Evolutionary conservation across 1,140 invertebrate species (phyloP), one percentile per base, ranked within the genome.

Genomic region (Ceratina calcarata): DNA sequence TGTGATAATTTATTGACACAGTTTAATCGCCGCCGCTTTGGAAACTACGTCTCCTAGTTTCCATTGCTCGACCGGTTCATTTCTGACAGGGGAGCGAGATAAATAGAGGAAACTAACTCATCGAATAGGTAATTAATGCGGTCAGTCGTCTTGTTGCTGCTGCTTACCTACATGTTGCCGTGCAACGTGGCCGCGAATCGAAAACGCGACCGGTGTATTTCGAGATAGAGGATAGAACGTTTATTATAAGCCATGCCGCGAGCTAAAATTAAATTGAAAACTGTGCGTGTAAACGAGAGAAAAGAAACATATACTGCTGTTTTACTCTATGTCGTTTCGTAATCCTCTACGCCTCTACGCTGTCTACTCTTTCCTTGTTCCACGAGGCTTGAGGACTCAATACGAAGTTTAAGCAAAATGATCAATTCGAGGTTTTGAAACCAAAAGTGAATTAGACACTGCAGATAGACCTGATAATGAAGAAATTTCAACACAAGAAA

Each of bases 241-340:
- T 37, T 22, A 45, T 76, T 76, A 58, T 49, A 45, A 66, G 73
- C 18, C 1, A 15, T 51, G 64, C 32, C 7, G n/a, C 1, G 8
- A 7, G 24, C 12, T 77, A 70, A 77, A 77, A 77, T 77, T 77
- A 70, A 37, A 60, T 37, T 2, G 53, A 45, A 58, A 57, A 55
- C 24, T 32, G 53, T 7, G 27, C 15, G 67, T 3, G 22, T 22
- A 16, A 2, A 24, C 7, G 13, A 24, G 32, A 8, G 18, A 64
- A 73, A 64, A 73, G 45, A 45, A 45, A 10, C 37, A 45, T 45
- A 45, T 45, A 45, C 8, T 4, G 20, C 20, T 7, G n/a, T n/a
- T 60, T 10, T 7, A 20, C 57, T 60, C 16, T 22, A 10, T 45
- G 27, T 10, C 37, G 37, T 45, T 45, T 45, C 37, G 37, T 45